Evolutionary conservation across 2,113 vertebrate species (phyloP), one percentile per base, ranked within the genome.

Genomic region (Myotis yumanensis): DNA sequence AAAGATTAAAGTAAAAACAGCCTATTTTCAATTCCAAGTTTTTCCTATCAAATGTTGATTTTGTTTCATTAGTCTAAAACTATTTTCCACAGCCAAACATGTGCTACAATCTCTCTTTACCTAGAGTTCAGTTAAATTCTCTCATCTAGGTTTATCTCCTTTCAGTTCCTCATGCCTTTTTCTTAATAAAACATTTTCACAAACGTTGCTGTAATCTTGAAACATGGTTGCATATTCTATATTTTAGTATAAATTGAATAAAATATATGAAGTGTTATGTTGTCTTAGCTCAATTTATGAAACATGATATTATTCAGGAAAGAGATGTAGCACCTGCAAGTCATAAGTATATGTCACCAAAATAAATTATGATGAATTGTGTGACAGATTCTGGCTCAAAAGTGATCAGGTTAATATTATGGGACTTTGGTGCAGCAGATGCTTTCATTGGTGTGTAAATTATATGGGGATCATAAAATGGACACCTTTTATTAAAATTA

Each of bases 311-410:
- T 71, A 77, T 80, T 89, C 52, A 43, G 23, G 66, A 96, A 86
- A 91, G 22, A 62, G 30, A 89, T 48, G 8, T 43, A 87, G 30
- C 79, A 97, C 64, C 89, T 96, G 95, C n/a, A 93, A 91, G 51
- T 76, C 48, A 32, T 95, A 95, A 96, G 46, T 90, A 86, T 93
- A 66, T 96, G 92, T 87, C 96, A 96, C 57, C n/a, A 80, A 79
- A 69, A 83, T 91, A 96, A 97, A 97, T 92, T 73, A 91, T 94
- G 94, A 97, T 96, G 91, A 94, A 97, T 96, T 76, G 64, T 86
- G 52, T 87, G 80, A 89, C 81, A 35, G 64, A 91, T 35, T 84
- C 52, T 86, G n/a, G 52, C n/a, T 89, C 46, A 64, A 64, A 88
- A 71, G 35, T 32, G 64, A 51, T 54, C 59, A 90, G 62, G 62